These are phyloP conservation scores for Vesta saturnalis DNA, from an alignment of 2,888 invertebrate species.

Conservation along the genomic window DNA sequence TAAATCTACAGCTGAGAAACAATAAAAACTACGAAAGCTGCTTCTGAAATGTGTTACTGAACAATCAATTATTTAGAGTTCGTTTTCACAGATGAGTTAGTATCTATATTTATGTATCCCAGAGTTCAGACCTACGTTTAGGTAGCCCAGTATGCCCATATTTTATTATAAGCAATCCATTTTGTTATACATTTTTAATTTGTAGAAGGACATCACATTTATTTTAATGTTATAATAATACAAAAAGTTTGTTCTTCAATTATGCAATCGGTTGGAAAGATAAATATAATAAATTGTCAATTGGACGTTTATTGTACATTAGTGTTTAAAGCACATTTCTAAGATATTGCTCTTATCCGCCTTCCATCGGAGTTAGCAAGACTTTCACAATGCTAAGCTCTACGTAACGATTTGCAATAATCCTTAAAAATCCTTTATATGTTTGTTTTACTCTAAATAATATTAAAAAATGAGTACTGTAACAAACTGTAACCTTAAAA, in stretches of 20 bases:
- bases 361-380: slow-evolving; percentile 32
- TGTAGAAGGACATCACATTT: too few relatives aligned
- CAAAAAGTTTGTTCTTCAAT: background rate
- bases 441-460: too few relatives aligned
- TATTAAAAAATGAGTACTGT: too few relatives aligned
- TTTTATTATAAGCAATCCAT: too few relatives aligned
- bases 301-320: slow-evolving; percentile 31
- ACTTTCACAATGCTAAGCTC: background rate
- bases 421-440: too few relatives aligned
- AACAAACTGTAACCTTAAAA: too few relatives aligned
- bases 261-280: slow-evolving; percentile 27
- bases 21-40: slow-evolving; percentile 35
- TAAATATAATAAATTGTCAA: slow-evolving; percentile 28
- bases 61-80: slow-evolving; percentile 51
- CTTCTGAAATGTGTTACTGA: slow-evolving; percentile 48
- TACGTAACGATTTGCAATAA: background rate
- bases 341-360: slow-evolving; percentile 32
- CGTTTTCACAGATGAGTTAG: slow-evolving; percentile 46
- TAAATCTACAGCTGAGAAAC: slow-evolving; percentile 46
- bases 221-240: too few relatives aligned
- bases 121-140: slow-evolving; percentile 32
- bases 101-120: slow-evolving; percentile 48
- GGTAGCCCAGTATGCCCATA: slow-evolving; percentile 30
- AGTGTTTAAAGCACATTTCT: slow-evolving; percentile 29
- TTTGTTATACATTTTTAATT: too few relatives aligned